Conservation (phyloP, 2,888 invertebrate species). For the Athripsodes cinereus region DNA sequence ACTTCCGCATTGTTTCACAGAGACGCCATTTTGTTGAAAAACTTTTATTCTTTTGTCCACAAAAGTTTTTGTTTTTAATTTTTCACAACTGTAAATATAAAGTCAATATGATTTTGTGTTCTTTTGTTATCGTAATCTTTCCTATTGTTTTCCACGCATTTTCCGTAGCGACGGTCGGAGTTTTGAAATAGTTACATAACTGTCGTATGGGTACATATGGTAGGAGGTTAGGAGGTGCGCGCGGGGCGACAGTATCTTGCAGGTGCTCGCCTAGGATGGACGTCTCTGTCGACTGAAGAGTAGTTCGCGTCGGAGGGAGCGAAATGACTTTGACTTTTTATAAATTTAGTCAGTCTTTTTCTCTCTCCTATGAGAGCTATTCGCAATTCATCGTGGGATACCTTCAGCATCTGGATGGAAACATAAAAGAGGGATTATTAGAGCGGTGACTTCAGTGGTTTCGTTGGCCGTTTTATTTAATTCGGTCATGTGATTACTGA, state of each 20-base stretch:
- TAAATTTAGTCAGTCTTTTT: slow-evolving; percentile 65
- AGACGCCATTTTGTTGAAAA: slow-evolving; percentile 20
- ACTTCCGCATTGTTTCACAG: slow-evolving; percentile 22
- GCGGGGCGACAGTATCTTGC: background rate
- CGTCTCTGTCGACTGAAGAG: slow-evolving; percentile 7
- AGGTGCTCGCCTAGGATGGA: background rate
- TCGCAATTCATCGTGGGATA: slow-evolving; percentile 37
- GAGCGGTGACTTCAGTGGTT: slow-evolving; percentile 11
- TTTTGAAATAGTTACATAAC: slow-evolving; percentile 10
- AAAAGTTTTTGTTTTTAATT: background rate
- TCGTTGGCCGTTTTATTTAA: slow-evolving; percentile 5
- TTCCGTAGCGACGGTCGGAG: background rate
- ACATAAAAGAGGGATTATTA: background rate
- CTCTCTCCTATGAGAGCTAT: slow-evolving; percentile 67
- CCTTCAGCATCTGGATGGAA: background rate
- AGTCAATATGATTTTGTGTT: background rate
- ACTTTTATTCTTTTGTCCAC: slow-evolving; percentile 2
- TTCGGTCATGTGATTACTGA: slow-evolving; percentile 13
- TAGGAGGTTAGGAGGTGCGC: background rate
- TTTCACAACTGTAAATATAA: background rate
- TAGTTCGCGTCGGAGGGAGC: slow-evolving; percentile 22
- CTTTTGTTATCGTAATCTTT: background rate
- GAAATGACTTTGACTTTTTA: slow-evolving; percentile 19
- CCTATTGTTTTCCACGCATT: too few species aligned
- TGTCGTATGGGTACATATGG: background rate